Base-by-base conservation (phyloP, 2,888 invertebrate genomes). In the Gnatocerus cornutus region DNA sequence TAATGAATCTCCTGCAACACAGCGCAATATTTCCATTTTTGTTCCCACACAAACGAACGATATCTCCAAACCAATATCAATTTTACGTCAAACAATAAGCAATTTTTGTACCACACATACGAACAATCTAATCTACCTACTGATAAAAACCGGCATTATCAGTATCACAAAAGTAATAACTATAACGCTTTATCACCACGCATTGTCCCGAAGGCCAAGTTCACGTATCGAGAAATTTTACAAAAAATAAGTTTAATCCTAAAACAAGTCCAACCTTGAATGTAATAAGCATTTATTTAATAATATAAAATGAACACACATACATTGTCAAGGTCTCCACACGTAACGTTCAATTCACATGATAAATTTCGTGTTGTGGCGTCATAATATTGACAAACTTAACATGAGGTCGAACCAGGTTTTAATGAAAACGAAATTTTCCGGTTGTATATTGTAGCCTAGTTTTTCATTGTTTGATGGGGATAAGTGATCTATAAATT, bases 271-370 rank as follows among this genome's bases (percentile, higher is more conserved):
- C 52, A 53, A 45, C 64, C 64, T 55, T 55, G 64, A 55, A 53
- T 4, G 29, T 64, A 64, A 64, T 64, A 64, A 64, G 43, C 64
- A 45, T 64, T 64, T 64, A 64, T 64, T 64, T 53, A 64, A 64
- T 64, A 64, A 64, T 16, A 59, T 45, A 59, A 59, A 43, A 58
- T 13, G 48, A 46, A 59, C 30, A 62, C 53, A 55, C 16, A 59
- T 30, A 61, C 61, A 61, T 12, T 64, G 53, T 48, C 64, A 64
- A 64, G 64, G 64, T 52, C 52, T 43, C 10, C 1, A 21, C 21
- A 10, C 21, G 16, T 48, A 48, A 61, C 61, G 48, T 46, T 48
- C 48, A 46, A 14, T 59, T 59, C 62, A 50, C 62, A 62, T 62
- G 61, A 61, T 21, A 37, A 37, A 50, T 63, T 63, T 52, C 52